These are phyloP conservation scores for Lysiphlebus fabarum DNA, from an alignment of 1,140 invertebrate species.

Conservation along the genomic window DNA sequence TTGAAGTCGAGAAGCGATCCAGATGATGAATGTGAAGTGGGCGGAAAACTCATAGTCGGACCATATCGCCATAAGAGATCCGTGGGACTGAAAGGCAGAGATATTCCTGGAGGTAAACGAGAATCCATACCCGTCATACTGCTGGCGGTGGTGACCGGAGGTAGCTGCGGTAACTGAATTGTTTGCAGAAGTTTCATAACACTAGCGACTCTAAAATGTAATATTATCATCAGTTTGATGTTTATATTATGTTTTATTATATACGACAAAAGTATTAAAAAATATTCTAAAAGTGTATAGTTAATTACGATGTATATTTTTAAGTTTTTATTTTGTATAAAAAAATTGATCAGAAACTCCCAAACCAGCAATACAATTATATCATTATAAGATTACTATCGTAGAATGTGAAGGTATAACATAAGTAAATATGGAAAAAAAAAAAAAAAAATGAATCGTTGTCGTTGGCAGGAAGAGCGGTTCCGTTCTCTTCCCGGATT, in stretches of 20 bases:
- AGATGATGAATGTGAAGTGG: constrained; percentile 61
- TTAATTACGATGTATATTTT: too few relatives aligned
- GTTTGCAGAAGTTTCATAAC: constrained; percentile 66
- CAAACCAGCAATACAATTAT: too few relatives aligned
- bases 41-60: constrained; percentile 65
- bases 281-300: too few relatives aligned
- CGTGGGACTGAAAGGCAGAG: constrained; percentile 67
- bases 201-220: constrained; percentile 22
- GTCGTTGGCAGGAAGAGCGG: constrained; percentile 44
- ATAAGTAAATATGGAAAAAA: constrained; percentile 13
- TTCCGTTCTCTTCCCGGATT: constrained; percentile 44
- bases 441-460: neutral
- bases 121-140: constrained; percentile 56
- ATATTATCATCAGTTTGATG: constrained; percentile 8
- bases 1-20: constrained; percentile 79
- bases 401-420: constrained; percentile 18
- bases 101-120: constrained; percentile 63
- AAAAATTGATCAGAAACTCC: too few relatives aligned
- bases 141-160: constrained; percentile 59
- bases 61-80: constrained; percentile 80
- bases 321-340: too few relatives aligned
- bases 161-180: constrained; percentile 58
- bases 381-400: neutral
- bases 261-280: too few relatives aligned
- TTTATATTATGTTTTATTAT: constrained; percentile 19